Conservation (phyloP, 2,113 vertebrate genomes). For the Brachyistius frenatus region DNA sequence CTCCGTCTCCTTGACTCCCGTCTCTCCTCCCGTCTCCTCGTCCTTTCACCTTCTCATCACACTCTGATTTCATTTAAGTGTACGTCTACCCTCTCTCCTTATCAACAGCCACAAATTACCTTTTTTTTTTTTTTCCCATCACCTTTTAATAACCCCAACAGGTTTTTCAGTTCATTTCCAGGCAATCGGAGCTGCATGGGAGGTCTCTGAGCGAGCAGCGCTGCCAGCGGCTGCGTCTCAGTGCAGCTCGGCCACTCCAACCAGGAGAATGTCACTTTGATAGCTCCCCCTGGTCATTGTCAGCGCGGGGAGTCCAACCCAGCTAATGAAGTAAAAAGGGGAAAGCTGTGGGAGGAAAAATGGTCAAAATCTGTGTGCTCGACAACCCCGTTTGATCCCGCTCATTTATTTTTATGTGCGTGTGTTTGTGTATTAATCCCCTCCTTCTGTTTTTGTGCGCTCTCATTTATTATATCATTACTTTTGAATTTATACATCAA, state of each 20-base stretch:
- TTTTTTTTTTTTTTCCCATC: slow-evolving; percentile 41
- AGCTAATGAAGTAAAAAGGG: slow-evolving; percentile 71
- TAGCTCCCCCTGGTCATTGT: slow-evolving; percentile 70
- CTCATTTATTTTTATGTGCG: slow-evolving; percentile 33
- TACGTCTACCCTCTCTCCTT: slow-evolving; percentile 10
- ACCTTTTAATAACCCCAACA: slow-evolving; percentile 60
- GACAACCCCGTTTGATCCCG: slow-evolving; percentile 2
- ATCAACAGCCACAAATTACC: slow-evolving; percentile 53
- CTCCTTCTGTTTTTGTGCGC: slow-evolving; percentile 13
- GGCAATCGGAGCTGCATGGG: slow-evolving; percentile 67
- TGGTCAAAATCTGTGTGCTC: slow-evolving; percentile 28
- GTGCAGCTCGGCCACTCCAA: slow-evolving; percentile 62
- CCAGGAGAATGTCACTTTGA: slow-evolving; percentile 75
- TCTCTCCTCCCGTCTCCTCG: neutral
- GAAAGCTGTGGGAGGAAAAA: slow-evolving; percentile 61
- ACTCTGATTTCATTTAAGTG: slow-evolving; percentile 50
- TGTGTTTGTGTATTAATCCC: slow-evolving; percentile 18
- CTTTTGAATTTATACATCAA: slow-evolving; percentile 11
- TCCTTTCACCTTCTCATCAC: slow-evolving; percentile 42
- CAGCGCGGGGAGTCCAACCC: slow-evolving; percentile 61
- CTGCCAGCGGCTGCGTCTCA: slow-evolving; percentile 67
- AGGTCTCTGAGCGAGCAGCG: slow-evolving; percentile 61
- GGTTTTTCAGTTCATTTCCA: slow-evolving; percentile 55
- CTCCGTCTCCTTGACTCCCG: neutral
- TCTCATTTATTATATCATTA: slow-evolving; percentile 12